These are phyloP conservation scores for Limnodromus scolopaceus DNA, from an alignment of 2,797 vertebrate species.

Conservation along the genomic window DNA sequence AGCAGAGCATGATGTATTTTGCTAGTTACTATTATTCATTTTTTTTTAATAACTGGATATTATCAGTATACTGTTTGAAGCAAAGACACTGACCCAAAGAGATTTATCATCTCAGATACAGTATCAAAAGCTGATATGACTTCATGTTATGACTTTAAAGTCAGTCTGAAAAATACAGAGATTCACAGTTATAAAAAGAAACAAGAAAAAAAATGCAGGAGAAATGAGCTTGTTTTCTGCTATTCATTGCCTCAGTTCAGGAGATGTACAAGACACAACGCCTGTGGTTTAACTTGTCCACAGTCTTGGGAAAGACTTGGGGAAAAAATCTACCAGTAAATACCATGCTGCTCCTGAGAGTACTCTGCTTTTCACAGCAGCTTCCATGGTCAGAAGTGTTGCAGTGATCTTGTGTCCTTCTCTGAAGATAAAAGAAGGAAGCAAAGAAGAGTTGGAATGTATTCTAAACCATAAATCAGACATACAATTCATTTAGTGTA, in stretches of 20 bases:
- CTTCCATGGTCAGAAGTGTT: background rate
- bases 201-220: background rate
- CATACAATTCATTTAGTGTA: background rate
- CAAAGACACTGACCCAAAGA: background rate
- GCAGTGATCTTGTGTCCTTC: background rate
- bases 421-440: background rate
- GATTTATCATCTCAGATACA: background rate
- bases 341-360: fast-evolving
- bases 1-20: background rate
- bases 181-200: background rate
- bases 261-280: background rate
- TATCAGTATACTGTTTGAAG: background rate
- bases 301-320: background rate
- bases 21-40: background rate
- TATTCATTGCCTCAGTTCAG: background rate
- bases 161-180: background rate
- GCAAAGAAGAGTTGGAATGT: background rate
- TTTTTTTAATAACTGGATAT: background rate
- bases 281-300: background rate
- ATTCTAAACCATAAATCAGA: background rate
- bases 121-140: background rate
- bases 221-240: background rate
- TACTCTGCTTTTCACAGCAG: background rate
- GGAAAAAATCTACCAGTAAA: background rate
- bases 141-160: background rate